Evolutionary conservation across 2,888 invertebrate species (phyloP), one percentile per base, ranked within the genome.

Genomic region (Blastobasis adustella): DNA sequence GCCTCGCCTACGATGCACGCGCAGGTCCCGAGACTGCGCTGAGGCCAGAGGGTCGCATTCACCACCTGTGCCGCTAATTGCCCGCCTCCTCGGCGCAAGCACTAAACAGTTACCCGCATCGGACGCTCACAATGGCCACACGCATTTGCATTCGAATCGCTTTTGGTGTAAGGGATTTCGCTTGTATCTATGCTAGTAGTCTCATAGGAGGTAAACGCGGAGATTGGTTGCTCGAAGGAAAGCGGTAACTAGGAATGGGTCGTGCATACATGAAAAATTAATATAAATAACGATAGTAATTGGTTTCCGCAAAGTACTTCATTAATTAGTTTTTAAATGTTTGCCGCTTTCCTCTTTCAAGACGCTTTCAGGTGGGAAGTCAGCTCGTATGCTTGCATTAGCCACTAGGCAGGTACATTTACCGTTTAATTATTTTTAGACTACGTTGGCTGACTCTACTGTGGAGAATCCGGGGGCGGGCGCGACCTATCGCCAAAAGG

Each of bases 21-120:
- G 73, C 81, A 81, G 50, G 45, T 41, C 41, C 50, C 44, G 8
- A 41, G 10, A 40, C 37, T 38, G 42, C 37, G 82, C 77, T 73
- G 69, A 75, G 81, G 83, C 79, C 81, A 79, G 70, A 65, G 78
- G 82, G 76, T 80, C 79, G 79, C 74, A 77, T 79, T 84, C 82
- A 79, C 80, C 85, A 84, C 80, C 81, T 82, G 81, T 49, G 50
- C 52, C 49, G 78, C 79, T 85, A 84, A 85, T 87, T 85, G 79
- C 83, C 77, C 74, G 69, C 76, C 77, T 70, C 67, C 67, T 63
- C 62, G 58, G 55, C 62, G 61, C 64, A 62, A 65, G 65, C 69
- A 69, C 73, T 75, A 67, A 79, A 81, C 79, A 76, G 79, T 79
- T 85, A 84, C 67, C 72, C 66, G 61, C 61, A 61, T 23, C 44